Base-by-base conservation (phyloP, 2,113 vertebrate species). In the Prochilodus magdalenae region DNA sequence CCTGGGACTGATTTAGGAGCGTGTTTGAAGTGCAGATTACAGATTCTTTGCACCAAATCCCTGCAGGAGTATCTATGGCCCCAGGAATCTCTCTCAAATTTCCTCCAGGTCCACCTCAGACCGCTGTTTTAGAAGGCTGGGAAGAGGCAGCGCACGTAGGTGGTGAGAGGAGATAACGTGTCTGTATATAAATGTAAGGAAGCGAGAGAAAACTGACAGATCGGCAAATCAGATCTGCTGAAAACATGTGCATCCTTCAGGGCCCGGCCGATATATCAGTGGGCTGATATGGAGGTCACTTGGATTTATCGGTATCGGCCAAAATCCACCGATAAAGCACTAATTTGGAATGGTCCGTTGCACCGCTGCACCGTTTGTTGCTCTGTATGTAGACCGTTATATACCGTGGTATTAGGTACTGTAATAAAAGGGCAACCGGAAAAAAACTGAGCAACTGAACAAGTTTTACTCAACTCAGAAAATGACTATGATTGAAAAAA, bases 1-100 rank as follows among this genome's bases (percentile, higher is more conserved):
- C 92, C 93, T 95, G 94, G 94, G 94, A 94, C 92, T 95, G 93
- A 94, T 95, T 95, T 95, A 94, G 91, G 92, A 91, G 92, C 79
- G 89, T 92, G 92, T 95, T 94, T 94, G 93, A 95, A 94, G 94
- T 94, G 91, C 91, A 95, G 93, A 94, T 94, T 93, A 94, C 90
- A 91, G 93, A 93, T 93, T 94, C 92, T 93, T 93, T 93, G 91
- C 92, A 92, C 92, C 91, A 95, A 95, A 93, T 95, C 93, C 94
- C 94, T 94, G 73, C 88, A 94, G 94, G 94, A 95, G 93, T 95
- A 95, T 95, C 92, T 84, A 90, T 95, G 91, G 92, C 93, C 91
- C 90, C 89, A 92, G 92, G 92, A 95, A 94, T 93, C 92, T 94
- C 92, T 93, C 93, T 94, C 92, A 90, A 90, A 91, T 94, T 95